Evolutionary conservation across 1,140 invertebrate species (phyloP).

Genomic region (Atta colombica): DNA sequence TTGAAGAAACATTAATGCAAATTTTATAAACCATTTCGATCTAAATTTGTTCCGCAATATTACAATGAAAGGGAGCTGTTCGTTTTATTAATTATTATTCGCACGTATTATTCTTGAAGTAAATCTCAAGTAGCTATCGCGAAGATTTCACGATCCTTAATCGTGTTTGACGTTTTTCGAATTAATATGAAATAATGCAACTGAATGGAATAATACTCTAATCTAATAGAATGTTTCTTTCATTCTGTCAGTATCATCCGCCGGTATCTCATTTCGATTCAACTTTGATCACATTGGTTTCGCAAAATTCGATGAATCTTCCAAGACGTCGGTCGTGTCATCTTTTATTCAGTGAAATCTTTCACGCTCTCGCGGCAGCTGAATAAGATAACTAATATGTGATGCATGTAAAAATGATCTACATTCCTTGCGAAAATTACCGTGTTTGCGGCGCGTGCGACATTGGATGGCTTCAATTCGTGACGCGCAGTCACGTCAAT

Average conservation of each 20-base stretch:
- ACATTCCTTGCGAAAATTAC: not conserved
- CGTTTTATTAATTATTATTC: not conserved
- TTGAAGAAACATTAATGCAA: not conserved
- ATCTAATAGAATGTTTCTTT: slow-evolving; percentile 5
- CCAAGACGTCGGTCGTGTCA: not conserved
- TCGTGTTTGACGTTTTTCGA: not conserved
- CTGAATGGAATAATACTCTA: not conserved
- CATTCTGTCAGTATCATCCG: not conserved
- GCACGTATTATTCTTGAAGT: slow-evolving; percentile 9
- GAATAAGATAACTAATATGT: slow-evolving; percentile 28
- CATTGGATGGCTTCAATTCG: not conserved
- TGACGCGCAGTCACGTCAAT: not conserved
- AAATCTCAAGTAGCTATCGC: not conserved
- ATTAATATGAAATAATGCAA: not conserved
- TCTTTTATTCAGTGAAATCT: slow-evolving; percentile 29
- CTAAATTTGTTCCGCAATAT: not conserved
- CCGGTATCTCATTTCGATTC: not conserved
- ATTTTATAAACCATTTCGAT: not conserved
- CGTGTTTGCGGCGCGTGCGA: not conserved
- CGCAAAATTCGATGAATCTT: slow-evolving; percentile 21
- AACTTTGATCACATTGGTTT: not conserved
- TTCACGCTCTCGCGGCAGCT: slow-evolving; percentile 11
- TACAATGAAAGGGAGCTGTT: not conserved
- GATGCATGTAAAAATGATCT: slow-evolving; percentile 16
- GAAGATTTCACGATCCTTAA: not conserved